These are phyloP conservation scores for Petrolisthes manimaculis DNA, from an alignment of 2,888 invertebrate genomes.

Conservation along the genomic window DNA sequence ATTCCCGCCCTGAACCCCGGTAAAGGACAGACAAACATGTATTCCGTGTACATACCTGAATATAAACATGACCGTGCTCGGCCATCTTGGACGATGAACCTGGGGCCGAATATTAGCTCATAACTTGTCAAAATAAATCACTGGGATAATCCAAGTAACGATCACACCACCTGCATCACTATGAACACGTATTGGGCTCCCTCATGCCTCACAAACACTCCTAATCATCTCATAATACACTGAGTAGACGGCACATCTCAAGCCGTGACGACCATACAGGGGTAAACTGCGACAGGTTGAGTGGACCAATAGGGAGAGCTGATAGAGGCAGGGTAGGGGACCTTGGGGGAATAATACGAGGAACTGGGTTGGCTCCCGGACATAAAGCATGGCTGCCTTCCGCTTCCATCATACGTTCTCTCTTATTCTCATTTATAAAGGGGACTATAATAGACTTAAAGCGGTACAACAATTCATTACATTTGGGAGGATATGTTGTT, in stretches of 20 bases:
- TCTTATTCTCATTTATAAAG: not conserved
- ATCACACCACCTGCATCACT: constrained; percentile 38
- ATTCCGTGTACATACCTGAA: constrained; percentile 31
- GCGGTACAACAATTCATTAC: not conserved
- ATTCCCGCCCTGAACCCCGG: not conserved
- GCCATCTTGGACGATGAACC: constrained; percentile 51
- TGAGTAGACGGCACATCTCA: constrained; percentile 33
- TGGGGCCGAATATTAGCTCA: constrained; percentile 50
- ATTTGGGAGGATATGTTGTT: too few relatives aligned
- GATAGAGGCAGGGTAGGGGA: constrained; percentile 6
- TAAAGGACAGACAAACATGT: not conserved
- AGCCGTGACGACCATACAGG: constrained; percentile 34
- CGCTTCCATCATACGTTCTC: not conserved
- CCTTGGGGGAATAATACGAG: constrained; percentile 24
- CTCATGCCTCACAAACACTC: constrained; percentile 34
- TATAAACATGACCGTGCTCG: constrained; percentile 41
- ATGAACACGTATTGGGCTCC: constrained; percentile 22
- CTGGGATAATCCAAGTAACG: constrained; percentile 23
- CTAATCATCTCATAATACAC: constrained; percentile 41
- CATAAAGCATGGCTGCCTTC: not conserved
- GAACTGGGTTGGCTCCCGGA: not conserved
- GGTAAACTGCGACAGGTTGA: constrained; percentile 55
- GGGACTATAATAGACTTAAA: not conserved
- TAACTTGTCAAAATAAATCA: constrained; percentile 40
- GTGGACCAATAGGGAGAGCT: constrained; percentile 27